Percentiles rank a stretch among this genome's conserved stretches.
Evolutionary conservation across 2,113 vertebrate genomes (phyloP).

Genomic region (Labeo catla): DNA sequence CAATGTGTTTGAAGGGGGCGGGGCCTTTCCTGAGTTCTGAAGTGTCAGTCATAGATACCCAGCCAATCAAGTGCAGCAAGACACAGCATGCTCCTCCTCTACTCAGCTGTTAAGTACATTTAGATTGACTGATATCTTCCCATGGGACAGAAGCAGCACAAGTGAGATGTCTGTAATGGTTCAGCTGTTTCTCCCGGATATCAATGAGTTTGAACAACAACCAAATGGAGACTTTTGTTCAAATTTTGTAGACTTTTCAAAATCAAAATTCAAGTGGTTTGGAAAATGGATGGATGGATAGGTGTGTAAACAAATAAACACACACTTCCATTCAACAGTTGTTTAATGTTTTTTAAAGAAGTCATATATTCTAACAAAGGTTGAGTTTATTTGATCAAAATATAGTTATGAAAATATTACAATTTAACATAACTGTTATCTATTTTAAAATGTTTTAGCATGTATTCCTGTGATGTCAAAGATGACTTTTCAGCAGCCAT

Average conservation of each 20-base stretch:
- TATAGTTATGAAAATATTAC: no score
- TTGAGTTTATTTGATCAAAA: no score
- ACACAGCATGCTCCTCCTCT: constrained; percentile 16
- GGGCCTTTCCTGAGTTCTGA: neutral
- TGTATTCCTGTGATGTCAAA: no score
- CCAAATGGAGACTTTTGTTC: neutral
- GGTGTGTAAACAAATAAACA: no score
- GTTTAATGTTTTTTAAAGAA: no score
- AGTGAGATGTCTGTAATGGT: neutral
- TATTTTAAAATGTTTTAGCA: neutral
- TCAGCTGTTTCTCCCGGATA: neutral
- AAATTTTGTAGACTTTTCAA: neutral
- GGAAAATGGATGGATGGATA: no score
- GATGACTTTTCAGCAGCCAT: neutral
- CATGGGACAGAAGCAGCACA: neutral
- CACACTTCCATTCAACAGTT: neutral
- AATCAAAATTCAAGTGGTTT: no score
- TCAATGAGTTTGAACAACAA: neutral
- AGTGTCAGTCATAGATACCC: constrained; percentile 26
- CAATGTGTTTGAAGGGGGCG: constrained; percentile 42
- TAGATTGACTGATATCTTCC: neutral
- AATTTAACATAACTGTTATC: no score
- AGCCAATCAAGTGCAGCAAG: constrained; percentile 42
- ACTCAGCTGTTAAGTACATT: neutral
- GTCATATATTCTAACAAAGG: no score